phyloP scores from a whole-genome alignment of 2,113 vertebrate species.

The Hippocampus guttulatus region DNA sequence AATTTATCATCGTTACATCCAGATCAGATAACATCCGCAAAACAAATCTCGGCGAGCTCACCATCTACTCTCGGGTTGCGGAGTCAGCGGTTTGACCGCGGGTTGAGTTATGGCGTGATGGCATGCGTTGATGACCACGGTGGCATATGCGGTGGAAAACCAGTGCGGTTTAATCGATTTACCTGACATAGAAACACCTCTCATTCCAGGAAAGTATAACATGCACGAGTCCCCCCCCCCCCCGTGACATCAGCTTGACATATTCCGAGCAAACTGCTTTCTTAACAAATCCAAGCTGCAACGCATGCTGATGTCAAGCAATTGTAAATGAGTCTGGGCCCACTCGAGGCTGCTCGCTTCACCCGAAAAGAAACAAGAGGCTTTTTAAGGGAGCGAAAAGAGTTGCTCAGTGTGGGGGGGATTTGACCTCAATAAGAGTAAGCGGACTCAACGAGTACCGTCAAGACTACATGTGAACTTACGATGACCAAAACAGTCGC shows the following conservation, averaged over 20 bases:
- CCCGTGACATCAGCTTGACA: slow-evolving; percentile 28
- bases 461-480: neutral
- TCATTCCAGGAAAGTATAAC: slow-evolving; percentile 18
- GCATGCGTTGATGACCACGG: neutral
- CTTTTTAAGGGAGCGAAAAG: slow-evolving; percentile 21
- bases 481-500: neutral
- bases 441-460: neutral
- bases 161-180: slow-evolving; percentile 20
- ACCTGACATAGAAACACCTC: slow-evolving; percentile 23
- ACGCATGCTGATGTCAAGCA: slow-evolving; percentile 20
- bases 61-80: neutral
- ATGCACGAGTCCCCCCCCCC: slow-evolving; percentile 11
- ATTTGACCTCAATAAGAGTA: slow-evolving; percentile 18
- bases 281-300: slow-evolving; percentile 39
- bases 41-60: slow-evolving; percentile 1
- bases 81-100: slow-evolving; percentile 11
- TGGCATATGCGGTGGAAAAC: slow-evolving; percentile 23
- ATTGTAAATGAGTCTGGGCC: slow-evolving; percentile 35
- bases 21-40: slow-evolving; percentile 9
- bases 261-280: slow-evolving; percentile 11
- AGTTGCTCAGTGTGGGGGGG: neutral
- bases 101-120: neutral
- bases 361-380: slow-evolving; percentile 29
- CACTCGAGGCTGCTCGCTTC: slow-evolving; percentile 29
- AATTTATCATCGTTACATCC: slow-evolving; percentile 15